A percentile compares a stretch with the other conserved stretches of the same genome.
Evolutionary conservation across 2,888 invertebrate genomes (phyloP).

Genomic region (Thereva unica): DNA sequence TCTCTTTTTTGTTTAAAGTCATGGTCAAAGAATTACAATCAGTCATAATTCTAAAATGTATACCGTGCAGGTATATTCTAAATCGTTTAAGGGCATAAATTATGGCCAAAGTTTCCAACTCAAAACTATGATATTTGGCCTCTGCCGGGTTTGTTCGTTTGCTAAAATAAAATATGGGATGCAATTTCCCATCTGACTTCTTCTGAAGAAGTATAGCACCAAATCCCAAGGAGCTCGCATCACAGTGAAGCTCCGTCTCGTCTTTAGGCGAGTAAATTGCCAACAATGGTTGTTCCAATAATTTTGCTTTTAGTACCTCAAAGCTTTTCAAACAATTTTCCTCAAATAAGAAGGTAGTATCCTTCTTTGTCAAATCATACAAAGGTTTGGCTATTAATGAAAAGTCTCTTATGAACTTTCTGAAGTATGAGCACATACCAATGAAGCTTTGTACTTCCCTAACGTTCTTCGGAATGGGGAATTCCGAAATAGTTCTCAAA

Average conservation of each 20-base stretch:
- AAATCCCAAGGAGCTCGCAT: conserved; percentile 45
- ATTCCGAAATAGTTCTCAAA: not conserved
- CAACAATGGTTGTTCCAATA: conserved; percentile 32
- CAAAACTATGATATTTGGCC: conserved; percentile 39
- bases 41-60: no score
- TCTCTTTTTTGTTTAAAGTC: no score
- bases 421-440: conserved; percentile 4
- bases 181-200: conserved; percentile 40
- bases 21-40: no score
- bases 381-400: conserved; percentile 4
- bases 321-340: conserved; percentile 43
- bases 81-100: no score
- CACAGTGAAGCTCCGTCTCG: conserved; percentile 47
- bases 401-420: conserved; percentile 3
- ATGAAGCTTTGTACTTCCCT: conserved; percentile 10
- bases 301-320: conserved; percentile 42
- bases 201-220: conserved; percentile 45
- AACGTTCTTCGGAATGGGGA: not conserved
- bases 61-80: no score
- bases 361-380: conserved; percentile 36
- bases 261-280: conserved; percentile 37
- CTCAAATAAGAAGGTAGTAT: conserved; percentile 42
- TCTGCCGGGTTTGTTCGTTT: conserved; percentile 44
- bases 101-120: not conserved
- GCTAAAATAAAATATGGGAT: conserved; percentile 46